phyloP scores from a whole-genome alignment of 2,113 vertebrate species.

The Cyanoderma ruficeps region DNA sequence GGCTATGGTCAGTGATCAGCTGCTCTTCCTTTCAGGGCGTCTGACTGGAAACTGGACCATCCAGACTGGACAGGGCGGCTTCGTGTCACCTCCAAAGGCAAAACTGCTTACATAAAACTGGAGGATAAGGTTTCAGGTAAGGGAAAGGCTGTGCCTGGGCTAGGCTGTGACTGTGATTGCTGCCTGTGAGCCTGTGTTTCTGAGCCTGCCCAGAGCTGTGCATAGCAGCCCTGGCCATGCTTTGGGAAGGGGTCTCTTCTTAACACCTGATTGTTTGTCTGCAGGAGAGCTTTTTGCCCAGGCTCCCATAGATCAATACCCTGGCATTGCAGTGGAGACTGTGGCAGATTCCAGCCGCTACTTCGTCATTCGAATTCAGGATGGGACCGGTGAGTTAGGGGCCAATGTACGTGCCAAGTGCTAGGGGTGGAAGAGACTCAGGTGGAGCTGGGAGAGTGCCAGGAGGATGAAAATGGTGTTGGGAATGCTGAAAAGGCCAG shows the following conservation, averaged over 20 bases:
- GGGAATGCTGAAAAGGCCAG: background rate
- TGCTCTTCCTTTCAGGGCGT: constrained; percentile 78
- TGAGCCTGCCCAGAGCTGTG: background rate
- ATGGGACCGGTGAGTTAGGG: constrained; percentile 84
- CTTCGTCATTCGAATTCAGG: constrained; percentile 92
- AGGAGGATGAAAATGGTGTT: background rate
- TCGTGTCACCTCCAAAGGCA: constrained; percentile 92
- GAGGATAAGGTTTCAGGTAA: constrained; percentile 95
- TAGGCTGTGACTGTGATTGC: background rate
- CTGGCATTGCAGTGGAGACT: constrained; percentile 89
- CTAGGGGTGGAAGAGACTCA: background rate
- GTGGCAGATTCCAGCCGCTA: constrained; percentile 94
- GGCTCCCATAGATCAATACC: constrained; percentile 89
- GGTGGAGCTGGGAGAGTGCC: background rate
- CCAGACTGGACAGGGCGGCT: constrained; percentile 96
- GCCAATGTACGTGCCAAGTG: background rate
- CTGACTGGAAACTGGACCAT: constrained; percentile 97
- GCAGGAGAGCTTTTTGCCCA: constrained; percentile 93
- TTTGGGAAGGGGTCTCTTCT: background rate
- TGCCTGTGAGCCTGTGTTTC: background rate
- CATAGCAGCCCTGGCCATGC: background rate
- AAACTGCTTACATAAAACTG: constrained; percentile 91
- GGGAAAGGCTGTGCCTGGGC: background rate
- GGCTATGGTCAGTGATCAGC: background rate
- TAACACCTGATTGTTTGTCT: background rate